phyloP scores from a whole-genome alignment of 2,888 invertebrate genomes.

The Nomada flava region DNA sequence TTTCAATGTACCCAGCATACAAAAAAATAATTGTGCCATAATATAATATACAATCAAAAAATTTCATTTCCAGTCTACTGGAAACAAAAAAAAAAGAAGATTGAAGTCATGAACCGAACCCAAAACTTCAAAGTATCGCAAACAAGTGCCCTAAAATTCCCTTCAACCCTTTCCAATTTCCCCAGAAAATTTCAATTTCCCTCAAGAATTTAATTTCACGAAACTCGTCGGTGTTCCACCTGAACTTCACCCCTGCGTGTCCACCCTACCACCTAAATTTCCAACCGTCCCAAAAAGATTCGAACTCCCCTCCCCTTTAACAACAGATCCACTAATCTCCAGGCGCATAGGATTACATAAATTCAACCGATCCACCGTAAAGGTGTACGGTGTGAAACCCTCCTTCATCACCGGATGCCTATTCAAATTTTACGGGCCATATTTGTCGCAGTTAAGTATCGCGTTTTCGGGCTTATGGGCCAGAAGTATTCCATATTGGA shows the following conservation, averaged over 20 bases:
- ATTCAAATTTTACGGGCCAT: constrained; percentile 83
- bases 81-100: background rate
- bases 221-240: constrained; percentile 21
- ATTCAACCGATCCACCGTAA: background rate
- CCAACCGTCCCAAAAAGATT: background rate
- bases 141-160: background rate
- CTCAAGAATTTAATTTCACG: constrained; percentile 31
- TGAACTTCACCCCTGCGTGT: background rate
- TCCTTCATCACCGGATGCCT: constrained; percentile 75
- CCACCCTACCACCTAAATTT: constrained; percentile 7
- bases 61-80: background rate
- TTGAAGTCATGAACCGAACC: too few relatives aligned
- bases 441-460: constrained; percentile 83
- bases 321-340: too few relatives aligned
- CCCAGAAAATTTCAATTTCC: constrained; percentile 10
- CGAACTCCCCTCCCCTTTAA: background rate
- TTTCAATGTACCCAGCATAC: too few relatives aligned
- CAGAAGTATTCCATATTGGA: constrained; percentile 80
- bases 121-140: too few relatives aligned
- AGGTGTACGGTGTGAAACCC: constrained; percentile 28
- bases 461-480: constrained; percentile 76
- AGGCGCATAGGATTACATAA: background rate
- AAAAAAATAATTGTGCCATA: too few relatives aligned
- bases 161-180: constrained; percentile 2
- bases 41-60: too few relatives aligned